These are phyloP conservation scores for Thelaira solivaga DNA, from an alignment of 2,888 invertebrate species.

Conservation along the genomic window DNA sequence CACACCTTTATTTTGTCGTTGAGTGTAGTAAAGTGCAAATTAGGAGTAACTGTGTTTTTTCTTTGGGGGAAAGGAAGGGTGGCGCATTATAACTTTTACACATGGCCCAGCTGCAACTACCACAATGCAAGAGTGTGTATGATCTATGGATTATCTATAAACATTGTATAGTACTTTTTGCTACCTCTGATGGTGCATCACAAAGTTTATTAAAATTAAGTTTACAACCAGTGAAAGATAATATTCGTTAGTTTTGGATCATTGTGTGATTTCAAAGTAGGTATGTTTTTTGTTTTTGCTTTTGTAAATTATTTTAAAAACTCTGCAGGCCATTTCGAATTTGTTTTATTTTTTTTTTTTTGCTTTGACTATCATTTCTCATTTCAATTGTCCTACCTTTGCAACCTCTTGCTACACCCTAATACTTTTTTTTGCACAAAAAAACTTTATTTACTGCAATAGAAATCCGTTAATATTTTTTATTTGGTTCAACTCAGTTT, in stretches of 20 bases:
- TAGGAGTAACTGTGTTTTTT: no score
- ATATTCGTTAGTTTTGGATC: constrained; percentile 44
- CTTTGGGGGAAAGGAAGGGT: no score
- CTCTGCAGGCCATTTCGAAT: constrained; percentile 53
- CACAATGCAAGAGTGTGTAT: background rate
- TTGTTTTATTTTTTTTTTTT: background rate
- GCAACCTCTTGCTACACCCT: constrained; percentile 47
- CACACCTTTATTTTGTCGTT: no score
- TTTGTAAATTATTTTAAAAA: constrained; percentile 44
- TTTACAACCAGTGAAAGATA: constrained; percentile 61
- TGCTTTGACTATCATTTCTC: constrained; percentile 31
- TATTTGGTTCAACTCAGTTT: constrained; percentile 8
- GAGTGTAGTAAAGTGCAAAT: no score
- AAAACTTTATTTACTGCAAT: constrained; percentile 7
- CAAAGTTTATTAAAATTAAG: constrained; percentile 64
- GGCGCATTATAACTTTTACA: no score
- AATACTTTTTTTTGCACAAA: constrained; percentile 1
- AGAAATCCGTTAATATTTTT: constrained; percentile 43
- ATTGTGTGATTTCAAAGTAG: constrained; percentile 45
- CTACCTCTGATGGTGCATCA: constrained; percentile 58
- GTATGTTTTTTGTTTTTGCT: background rate
- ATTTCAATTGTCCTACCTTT: constrained; percentile 59
- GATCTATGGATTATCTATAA: no score
- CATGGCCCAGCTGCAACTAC: background rate
- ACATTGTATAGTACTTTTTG: constrained; percentile 43